phyloP scores from a whole-genome alignment of 2,888 invertebrate species.

The Carcina quercana region DNA sequence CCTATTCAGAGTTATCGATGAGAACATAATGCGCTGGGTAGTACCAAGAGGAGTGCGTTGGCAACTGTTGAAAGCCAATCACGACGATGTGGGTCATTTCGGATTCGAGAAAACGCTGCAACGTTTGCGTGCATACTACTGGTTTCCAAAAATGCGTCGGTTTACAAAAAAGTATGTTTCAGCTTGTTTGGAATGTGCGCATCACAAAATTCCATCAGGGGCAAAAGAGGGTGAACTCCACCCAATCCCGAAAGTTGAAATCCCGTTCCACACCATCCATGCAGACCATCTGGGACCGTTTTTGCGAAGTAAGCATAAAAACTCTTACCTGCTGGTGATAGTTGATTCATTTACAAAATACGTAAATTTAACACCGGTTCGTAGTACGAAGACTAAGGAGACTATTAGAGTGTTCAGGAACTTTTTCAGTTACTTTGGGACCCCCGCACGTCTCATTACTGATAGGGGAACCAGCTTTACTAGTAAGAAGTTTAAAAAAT shows the following conservation, averaged over 20 bases:
- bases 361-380: slow-evolving; percentile 10
- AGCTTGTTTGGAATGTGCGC: slow-evolving; percentile 15
- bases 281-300: slow-evolving; percentile 18
- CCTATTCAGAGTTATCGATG: slow-evolving; percentile 12
- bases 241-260: slow-evolving; percentile 13
- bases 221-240: slow-evolving; percentile 13
- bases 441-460: slow-evolving; percentile 3
- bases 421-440: slow-evolving; percentile 6
- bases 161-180: slow-evolving; percentile 15
- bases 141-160: slow-evolving; percentile 17
- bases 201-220: slow-evolving; percentile 15
- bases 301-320: slow-evolving; percentile 6
- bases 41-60: slow-evolving; percentile 20
- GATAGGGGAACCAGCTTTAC: slow-evolving; percentile 6
- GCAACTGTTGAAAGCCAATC: slow-evolving; percentile 27
- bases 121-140: slow-evolving; percentile 11
- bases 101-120: slow-evolving; percentile 19
- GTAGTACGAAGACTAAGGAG: slow-evolving; percentile 9
- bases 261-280: slow-evolving; percentile 19
- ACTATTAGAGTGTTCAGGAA: slow-evolving; percentile 3
- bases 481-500: slow-evolving; percentile 1
- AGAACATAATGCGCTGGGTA: slow-evolving; percentile 15
- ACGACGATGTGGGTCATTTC: slow-evolving; percentile 23
- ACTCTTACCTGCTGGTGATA: slow-evolving; percentile 10
- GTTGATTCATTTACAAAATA: slow-evolving; percentile 16